These are phyloP conservation scores for Panonychus citri DNA, from an alignment of 1,140 invertebrate genomes.

Conservation along the genomic window DNA sequence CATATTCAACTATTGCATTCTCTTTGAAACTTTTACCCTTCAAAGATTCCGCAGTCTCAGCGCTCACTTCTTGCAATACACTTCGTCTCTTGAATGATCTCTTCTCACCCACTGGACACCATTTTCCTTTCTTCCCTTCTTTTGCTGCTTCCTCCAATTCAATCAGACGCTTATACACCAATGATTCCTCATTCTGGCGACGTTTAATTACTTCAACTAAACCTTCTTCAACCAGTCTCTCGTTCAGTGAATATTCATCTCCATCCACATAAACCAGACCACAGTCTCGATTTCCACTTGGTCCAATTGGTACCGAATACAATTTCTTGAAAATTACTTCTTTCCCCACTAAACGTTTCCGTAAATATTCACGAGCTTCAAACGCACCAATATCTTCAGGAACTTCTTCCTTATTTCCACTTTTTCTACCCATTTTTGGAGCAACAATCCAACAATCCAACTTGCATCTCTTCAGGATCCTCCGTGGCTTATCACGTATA, in stretches of 20 bases:
- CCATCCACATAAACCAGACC: slow-evolving; percentile 1
- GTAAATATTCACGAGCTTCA: slow-evolving; percentile 86
- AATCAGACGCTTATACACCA: slow-evolving; percentile 35
- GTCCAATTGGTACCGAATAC: slow-evolving; percentile 67
- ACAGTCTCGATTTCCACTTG: slow-evolving; percentile 4
- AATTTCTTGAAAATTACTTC: slow-evolving; percentile 72
- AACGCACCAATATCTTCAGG: slow-evolving; percentile 53
- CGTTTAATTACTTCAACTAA: slow-evolving; percentile 39
- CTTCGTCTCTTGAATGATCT: slow-evolving; percentile 20
- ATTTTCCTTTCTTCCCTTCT: slow-evolving; percentile 59
- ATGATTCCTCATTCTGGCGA: slow-evolving; percentile 6
- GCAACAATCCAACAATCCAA: slow-evolving; percentile 64
- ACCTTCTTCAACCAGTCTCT: slow-evolving; percentile 63
- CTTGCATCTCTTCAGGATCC: slow-evolving; percentile 38
- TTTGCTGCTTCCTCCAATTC: slow-evolving; percentile 82
- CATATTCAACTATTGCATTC: slow-evolving; percentile 65
- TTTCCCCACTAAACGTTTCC: slow-evolving; percentile 87
- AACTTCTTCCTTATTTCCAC: slow-evolving; percentile 31
- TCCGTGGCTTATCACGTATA: slow-evolving; percentile 48
- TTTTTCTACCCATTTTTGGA: slow-evolving; percentile 60
- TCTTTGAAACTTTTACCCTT: slow-evolving; percentile 37
- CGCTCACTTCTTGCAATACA: slow-evolving; percentile 31
- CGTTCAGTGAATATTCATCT: slow-evolving; percentile 50
- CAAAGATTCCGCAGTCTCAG: not conserved
- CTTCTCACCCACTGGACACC: slow-evolving; percentile 23